Evolutionary conservation across 2,888 invertebrate species (phyloP), one percentile per base, ranked within the genome.

Genomic region (Exocentrus adspersus): DNA sequence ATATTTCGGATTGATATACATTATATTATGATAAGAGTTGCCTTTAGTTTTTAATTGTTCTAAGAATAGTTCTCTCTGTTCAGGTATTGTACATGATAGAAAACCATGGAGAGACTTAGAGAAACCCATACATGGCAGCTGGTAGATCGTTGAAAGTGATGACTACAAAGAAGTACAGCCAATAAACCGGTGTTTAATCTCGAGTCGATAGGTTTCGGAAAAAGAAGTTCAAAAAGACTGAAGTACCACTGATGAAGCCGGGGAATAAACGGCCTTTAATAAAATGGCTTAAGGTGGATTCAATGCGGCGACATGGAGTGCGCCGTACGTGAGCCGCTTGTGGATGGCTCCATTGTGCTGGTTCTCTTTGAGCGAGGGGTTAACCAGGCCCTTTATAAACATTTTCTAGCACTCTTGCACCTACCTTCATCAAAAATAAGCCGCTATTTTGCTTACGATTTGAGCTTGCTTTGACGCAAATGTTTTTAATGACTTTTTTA

Each of bases 241-340:
- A 60, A 62, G 62, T 70, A 54, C 62, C 70, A 64, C 71, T 72
- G 76, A 77, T 76, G 75, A 76, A 75, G 75, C 74, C 72, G 71
- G 69, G 67, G 72, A 76, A 76, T 77, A 77, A 77, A 77, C 76
- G 76, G 74, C 73, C 72, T 77, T 77, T 74, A 75, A 76, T 76
- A 76, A 77, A 76, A 78, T 70, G 74, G 76, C 74, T 77, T 70
- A 75, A 76, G 75, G 72, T 75, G 71, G 72, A 74, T 76, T 73
- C 75, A 72, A 74, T 75, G 74, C 73, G 67, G 71, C 62, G 70
- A 75, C 76, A 76, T 76, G 71, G 69, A 75, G 76, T 75, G 74
- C 71, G 69, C 72, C 65, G 72, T 69, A 76, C 77, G 77, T 78
- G 77, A 77, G 71, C 60, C 52, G 73, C 61, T 64, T 77, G 69